Evolutionary conservation across 2,888 invertebrate species (phyloP), one percentile per base, ranked within the genome.

Genomic region (Microctonus brassicae): DNA sequence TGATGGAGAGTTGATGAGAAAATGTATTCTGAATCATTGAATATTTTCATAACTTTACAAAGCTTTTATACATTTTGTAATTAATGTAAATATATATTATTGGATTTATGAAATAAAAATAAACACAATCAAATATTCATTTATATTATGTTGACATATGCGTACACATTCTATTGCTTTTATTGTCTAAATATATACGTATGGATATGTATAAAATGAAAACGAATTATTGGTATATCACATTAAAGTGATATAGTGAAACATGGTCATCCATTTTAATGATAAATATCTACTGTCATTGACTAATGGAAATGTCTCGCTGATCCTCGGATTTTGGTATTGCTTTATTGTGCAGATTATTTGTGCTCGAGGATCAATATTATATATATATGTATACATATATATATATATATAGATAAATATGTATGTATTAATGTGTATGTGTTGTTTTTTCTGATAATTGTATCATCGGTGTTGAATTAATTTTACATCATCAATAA

Each of bases 241-340:
- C 55, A 55, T 55, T 55, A 55, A 55, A 55, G 55, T 55, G 55
- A 55, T 55, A 55, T 13, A 55, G 10, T 55, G 26, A 11, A 39
- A 47, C 20, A 47, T 47, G 47, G 7, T 7, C 13, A 55, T 55
- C 26, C 22, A 55, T 55, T 26, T 55, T 13, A 55, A 55, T 55
- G 24, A 26, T 13, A 55, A 24, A 47, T 47, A 47, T 47, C 17
- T n/a, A 47, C 17, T 47, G 47, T 17, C 55, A 55, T 26, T 55
- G 55, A 55, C 11, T 55, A 55, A 55, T 47, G 47, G 47, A 47
- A 47, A 47, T 47, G 20, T 47, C 17, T 47, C 47, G 17, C 47
- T 47, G 47, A 47, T 47, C 47, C 17, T 47, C 17, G 47, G 47
- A 47, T 47, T 47, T 47, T 7, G 47, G 47, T 47, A n/a, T n/a